Base-by-base conservation (phyloP, 2,797 vertebrate species). In the Sternotherus odoratus region DNA sequence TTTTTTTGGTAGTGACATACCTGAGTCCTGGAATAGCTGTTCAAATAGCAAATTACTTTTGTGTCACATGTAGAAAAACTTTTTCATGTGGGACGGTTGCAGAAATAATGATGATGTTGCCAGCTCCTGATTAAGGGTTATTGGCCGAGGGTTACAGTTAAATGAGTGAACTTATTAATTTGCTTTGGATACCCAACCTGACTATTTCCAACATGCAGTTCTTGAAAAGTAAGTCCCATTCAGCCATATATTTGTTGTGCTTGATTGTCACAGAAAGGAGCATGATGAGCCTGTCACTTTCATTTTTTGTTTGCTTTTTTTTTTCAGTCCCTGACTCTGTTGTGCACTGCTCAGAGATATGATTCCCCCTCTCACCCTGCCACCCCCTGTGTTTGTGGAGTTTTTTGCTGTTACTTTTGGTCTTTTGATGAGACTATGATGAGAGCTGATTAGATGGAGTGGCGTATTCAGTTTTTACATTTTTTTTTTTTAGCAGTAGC, bases 401-500 rank as follows among this genome's bases (percentile, higher is more conserved):
- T 66, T 9, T 51, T 85, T 79, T 3, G 0, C 39, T 74, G 23
- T 66, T 66, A n/a, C 33, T 66, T 36, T 66, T 66, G 63, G 63
- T 66, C 63, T 66, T 66, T 66, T 10, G n/a, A 66, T 36, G 63
- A 26, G 39, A 28, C 36, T 74, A 24, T 74, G 24, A 46, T 74
- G 39, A 74, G 24, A 8, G 49, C 83, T 2, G 79, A 87, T 56
- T 80, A 26, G n/a, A n/a, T 92, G 33, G 16, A 48, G 49, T 82
- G 56, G 43, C 10, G 85, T 46, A 39, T 87, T 26, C 21, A 8
- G 2, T 10, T 49, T 91, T 54, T 12, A 39, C 82, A 87, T n/a
- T 54, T n/a, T 0, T 1, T 0, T 1, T 63, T 89, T 87, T n/a
- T 78, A 46, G 2, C 1, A 2, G 17, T 86, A 3, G 50, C 5